Percentiles rank a stretch among this genome's conserved stretches.
Conservation (phyloP, 2,888 invertebrate species). For the Yponomeuta malinellus region DNA sequence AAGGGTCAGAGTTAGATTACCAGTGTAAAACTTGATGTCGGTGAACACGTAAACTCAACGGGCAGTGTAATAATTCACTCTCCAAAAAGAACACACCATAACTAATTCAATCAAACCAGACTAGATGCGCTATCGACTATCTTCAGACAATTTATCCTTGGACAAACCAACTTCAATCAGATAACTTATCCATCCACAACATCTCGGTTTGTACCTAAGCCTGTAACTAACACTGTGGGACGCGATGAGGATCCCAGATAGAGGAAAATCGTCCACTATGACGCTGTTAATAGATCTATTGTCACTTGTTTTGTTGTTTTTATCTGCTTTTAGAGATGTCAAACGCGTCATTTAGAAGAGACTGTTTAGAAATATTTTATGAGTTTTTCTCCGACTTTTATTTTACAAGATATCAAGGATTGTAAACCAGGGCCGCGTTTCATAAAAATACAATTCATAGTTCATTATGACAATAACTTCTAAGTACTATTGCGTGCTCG, state of each 20-base stretch:
- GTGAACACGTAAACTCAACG: neutral
- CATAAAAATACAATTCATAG: too few relatives aligned
- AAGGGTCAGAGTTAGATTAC: too few relatives aligned
- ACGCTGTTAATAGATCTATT: neutral
- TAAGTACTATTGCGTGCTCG: too few relatives aligned
- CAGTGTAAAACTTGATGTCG: neutral
- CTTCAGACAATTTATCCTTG: neutral
- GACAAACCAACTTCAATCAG: neutral
- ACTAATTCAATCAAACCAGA: neutral
- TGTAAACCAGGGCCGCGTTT: too few relatives aligned
- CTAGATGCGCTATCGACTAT: neutral
- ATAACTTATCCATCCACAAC: neutral
- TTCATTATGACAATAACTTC: too few relatives aligned
- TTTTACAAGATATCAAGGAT: neutral
- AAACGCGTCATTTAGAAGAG: neutral
- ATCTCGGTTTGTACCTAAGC: neutral
- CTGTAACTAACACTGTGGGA: conserved; percentile 5
- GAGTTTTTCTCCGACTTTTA: neutral
- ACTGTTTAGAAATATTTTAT: too few relatives aligned
- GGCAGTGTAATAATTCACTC: neutral
- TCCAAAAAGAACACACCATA: neutral
- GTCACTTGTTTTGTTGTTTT: neutral
- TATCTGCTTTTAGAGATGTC: neutral
- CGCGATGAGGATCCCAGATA: neutral
- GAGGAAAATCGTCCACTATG: neutral